Evolutionary conservation across 2,797 vertebrate genomes (phyloP), one percentile per base, ranked within the genome.

Genomic region (Oreochromis mossambicus): DNA sequence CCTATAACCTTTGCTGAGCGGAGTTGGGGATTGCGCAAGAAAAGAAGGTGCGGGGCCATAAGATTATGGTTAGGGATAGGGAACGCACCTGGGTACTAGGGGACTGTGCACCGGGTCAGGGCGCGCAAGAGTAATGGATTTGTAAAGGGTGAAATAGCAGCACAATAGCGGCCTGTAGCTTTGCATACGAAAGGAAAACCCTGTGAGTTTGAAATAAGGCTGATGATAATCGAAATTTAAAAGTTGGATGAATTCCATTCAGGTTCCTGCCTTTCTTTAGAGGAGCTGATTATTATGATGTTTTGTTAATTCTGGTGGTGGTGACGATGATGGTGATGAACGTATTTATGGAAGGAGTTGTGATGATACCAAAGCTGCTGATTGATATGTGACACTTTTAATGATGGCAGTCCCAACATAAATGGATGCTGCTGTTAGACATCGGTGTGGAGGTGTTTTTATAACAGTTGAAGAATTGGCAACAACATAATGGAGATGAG

Each of bases 61-160:
- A 78, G 83, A 58, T 85, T 21, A 58, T 78, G 88, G 79, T 79
- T 48, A 80, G 83, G 46, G 32, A 8, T 8, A 4, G 66, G 17
- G 50, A 46, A 73, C 81, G 29, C 38, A 11, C 36, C 36, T 9
- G 48, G 50, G 73, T 51, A 13, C 43, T 2, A 50, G n/a, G 75
- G 83, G 82, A 75, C 70, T 75, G 70, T n/a, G 70, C 26, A 8
- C 26, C 26, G 11, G 68, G 43, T 50, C 70, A 75, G 26, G 17
- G 70, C 17, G 43, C 70, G 10, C 9, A 46, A 32, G 68, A 75
- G 6, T 75, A n/a, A 8, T 48, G 3, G 43, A 73, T 19, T 29
- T 48, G 15, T 17, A 41, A 52, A 5, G 6, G 13, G 3, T 56
- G 10, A 21, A 56, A 68, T 2, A 43, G 3, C 15, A 75, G 68